These are phyloP conservation scores for Periparus ater DNA, from an alignment of 2,797 vertebrate genomes.

Conservation along the genomic window DNA sequence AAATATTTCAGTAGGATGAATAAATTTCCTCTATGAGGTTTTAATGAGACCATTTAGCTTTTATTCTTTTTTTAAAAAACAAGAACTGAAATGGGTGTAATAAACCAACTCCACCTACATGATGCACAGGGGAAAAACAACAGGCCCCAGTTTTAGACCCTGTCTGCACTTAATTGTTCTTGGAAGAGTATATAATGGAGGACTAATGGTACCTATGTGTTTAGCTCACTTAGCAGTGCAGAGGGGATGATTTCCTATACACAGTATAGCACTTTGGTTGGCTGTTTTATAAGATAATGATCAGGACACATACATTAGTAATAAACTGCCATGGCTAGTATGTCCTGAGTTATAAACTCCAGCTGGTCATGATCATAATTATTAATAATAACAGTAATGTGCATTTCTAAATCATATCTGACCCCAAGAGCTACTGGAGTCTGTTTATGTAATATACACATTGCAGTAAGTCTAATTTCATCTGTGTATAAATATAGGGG, in stretches of 20 bases:
- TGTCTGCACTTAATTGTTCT: conserved; percentile 55
- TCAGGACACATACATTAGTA: conserved; percentile 22
- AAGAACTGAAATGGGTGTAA: conserved; percentile 3
- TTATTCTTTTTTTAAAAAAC: background rate
- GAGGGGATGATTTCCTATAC: conserved; percentile 1
- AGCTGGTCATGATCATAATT: background rate
- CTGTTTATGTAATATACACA: background rate
- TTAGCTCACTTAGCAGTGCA: conserved; percentile 26
- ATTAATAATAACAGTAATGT: conserved; percentile 34
- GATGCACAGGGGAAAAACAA: conserved; percentile 48
- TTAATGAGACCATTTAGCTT: conserved; percentile 54
- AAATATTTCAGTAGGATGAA: conserved; percentile 40
- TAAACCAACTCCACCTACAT: conserved; percentile 36
- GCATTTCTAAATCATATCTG: background rate
- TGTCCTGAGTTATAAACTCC: conserved; percentile 13
- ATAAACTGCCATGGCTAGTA: background rate
- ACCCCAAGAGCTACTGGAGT: background rate
- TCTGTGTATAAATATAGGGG: background rate
- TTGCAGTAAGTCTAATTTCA: background rate
- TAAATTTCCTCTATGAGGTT: conserved; percentile 42
- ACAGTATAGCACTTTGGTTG: background rate
- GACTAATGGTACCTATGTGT: conserved; percentile 37
- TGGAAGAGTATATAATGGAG: conserved; percentile 47
- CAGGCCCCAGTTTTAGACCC: conserved; percentile 22
- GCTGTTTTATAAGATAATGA: conserved; percentile 20